Conservation (phyloP, 2,888 invertebrate genomes). For the Drosophila kokeensis region DNA sequence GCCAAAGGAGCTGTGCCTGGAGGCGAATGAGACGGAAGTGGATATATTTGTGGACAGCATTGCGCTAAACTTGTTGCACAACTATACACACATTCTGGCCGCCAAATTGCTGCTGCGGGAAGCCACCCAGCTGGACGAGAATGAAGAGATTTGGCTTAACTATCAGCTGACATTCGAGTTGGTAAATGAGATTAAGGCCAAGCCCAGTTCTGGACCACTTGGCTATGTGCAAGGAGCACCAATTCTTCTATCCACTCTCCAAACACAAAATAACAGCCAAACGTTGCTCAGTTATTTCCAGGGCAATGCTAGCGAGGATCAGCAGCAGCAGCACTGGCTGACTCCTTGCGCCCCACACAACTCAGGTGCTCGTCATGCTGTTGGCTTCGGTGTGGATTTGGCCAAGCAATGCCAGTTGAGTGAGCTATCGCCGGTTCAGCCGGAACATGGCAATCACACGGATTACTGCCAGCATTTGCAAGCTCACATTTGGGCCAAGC, state of each 20-base stretch:
- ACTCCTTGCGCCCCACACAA: conserved; percentile 36
- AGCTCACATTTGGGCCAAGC: conserved; percentile 52
- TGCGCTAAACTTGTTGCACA: conserved; percentile 61
- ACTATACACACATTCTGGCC: conserved; percentile 62
- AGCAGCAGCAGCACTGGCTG: conserved; percentile 43
- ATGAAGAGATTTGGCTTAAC: conserved; percentile 63
- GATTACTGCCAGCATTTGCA: conserved; percentile 79
- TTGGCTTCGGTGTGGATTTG: conserved; percentile 80
- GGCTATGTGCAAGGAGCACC: conserved; percentile 81
- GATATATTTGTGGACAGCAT: conserved; percentile 47
- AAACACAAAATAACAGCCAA: conserved; percentile 63
- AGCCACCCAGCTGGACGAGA: conserved; percentile 13
- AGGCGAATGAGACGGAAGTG: conserved; percentile 44
- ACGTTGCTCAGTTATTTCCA: conserved; percentile 75
- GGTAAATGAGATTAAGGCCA: background rate
- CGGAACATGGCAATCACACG: conserved; percentile 73
- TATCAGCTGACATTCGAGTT: conserved; percentile 68
- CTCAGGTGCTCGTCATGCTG: conserved; percentile 27
- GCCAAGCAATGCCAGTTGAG: conserved; percentile 74
- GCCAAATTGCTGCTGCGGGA: conserved; percentile 44
- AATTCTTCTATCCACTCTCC: conserved; percentile 70
- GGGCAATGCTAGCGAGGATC: conserved; percentile 30
- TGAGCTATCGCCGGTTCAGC: conserved; percentile 37
- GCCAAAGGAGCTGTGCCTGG: conserved; percentile 27
- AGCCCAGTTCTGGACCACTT: conserved; percentile 76